phyloP scores from a whole-genome alignment of 2,797 vertebrate genomes.

The Acipenser transmontanus region DNA sequence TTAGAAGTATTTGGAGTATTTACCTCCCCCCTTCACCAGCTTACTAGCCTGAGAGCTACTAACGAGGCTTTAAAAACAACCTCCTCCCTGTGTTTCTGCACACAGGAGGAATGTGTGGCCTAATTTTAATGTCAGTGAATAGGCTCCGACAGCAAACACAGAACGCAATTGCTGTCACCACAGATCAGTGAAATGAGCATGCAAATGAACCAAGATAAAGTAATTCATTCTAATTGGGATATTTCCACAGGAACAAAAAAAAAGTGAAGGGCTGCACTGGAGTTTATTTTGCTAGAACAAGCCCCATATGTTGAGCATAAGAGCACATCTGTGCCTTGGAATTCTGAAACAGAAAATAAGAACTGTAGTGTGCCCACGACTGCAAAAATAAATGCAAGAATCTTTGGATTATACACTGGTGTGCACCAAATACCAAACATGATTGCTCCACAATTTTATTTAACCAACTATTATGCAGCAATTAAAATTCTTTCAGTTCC shows the following conservation, averaged over 20 bases:
- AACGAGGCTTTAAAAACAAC: neutral
- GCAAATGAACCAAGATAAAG: constrained; percentile 26
- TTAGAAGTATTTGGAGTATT: no score
- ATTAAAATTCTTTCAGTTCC: constrained; percentile 54
- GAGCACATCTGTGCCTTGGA: constrained; percentile 50
- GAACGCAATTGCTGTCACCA: constrained; percentile 9
- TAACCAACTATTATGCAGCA: constrained; percentile 58
- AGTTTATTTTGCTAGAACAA: constrained; percentile 41
- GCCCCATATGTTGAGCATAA: constrained; percentile 44
- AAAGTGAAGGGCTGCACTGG: constrained; percentile 28
- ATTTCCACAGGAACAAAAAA: constrained; percentile 32
- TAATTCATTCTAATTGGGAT: constrained; percentile 54
- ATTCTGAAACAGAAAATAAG: constrained; percentile 35
- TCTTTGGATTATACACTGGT: constrained; percentile 19
- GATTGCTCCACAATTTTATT: constrained; percentile 59
- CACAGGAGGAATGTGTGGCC: constrained; percentile 1
- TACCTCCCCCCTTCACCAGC: no score
- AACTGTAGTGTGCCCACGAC: constrained; percentile 10
- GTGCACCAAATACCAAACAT: constrained; percentile 51
- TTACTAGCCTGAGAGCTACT: no score
- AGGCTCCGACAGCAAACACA: constrained; percentile 26
- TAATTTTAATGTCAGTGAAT: constrained; percentile 31
- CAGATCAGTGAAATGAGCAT: constrained; percentile 14
- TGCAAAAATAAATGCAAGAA: constrained; percentile 22
- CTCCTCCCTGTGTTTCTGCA: neutral